A percentile compares a stretch with the other conserved stretches of the same genome.
These are phyloP conservation scores for Clusia tigrina DNA, from an alignment of 2,888 invertebrate genomes.

Conservation along the genomic window DNA sequence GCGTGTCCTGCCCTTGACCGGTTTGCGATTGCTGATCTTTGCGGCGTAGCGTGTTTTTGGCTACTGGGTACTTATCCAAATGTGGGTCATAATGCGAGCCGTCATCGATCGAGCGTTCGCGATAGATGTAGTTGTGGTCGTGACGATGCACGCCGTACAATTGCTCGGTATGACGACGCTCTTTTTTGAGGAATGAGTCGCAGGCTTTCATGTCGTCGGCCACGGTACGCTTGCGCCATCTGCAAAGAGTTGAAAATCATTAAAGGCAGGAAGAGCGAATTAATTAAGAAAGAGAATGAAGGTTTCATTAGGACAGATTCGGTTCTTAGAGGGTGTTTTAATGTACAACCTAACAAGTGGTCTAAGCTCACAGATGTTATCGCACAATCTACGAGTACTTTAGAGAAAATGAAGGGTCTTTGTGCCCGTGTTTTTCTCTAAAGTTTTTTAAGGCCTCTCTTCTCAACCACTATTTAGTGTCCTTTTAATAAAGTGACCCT, in stretches of 20 bases:
- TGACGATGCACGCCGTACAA: slow-evolving; percentile 63
- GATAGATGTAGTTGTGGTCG: slow-evolving; percentile 67
- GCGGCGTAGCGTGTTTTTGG: slow-evolving; percentile 59
- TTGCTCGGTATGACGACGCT: slow-evolving; percentile 76
- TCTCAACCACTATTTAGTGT: too few relatives aligned
- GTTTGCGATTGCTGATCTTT: slow-evolving; percentile 46
- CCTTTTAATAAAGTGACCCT: neutral
- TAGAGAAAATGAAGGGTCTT: too few relatives aligned
- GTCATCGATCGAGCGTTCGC: slow-evolving; percentile 72
- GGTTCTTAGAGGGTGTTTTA: too few relatives aligned
- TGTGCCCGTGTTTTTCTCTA: too few relatives aligned
- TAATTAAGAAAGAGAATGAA: neutral
- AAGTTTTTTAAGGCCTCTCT: too few relatives aligned
- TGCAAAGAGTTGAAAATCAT: slow-evolving; percentile 30
- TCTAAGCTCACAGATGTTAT: too few relatives aligned
- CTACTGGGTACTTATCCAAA: slow-evolving; percentile 69
- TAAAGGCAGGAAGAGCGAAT: neutral
- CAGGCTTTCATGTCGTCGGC: slow-evolving; percentile 77
- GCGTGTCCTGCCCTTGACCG: slow-evolving; percentile 50
- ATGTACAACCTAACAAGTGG: too few relatives aligned
- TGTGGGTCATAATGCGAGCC: slow-evolving; percentile 74
- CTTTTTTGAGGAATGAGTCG: slow-evolving; percentile 76
- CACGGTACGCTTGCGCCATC: slow-evolving; percentile 64
- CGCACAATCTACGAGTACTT: too few relatives aligned
- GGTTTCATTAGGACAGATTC: too few relatives aligned